Base-by-base conservation (phyloP, 2,113 vertebrate genomes). In the Drymodes brunneopygia region DNA sequence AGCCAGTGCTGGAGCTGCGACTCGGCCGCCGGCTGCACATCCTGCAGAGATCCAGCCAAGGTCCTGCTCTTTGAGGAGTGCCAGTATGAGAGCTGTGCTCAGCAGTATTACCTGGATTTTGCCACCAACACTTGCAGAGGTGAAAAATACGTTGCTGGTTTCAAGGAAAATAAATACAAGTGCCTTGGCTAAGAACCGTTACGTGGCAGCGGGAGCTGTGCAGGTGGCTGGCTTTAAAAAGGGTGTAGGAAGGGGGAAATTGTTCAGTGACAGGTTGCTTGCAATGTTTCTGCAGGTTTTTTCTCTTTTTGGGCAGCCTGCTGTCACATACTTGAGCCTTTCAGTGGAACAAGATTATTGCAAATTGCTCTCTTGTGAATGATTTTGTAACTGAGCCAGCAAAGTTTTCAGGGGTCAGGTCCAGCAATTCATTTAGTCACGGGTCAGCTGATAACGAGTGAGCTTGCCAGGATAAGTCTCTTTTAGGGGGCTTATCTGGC, bases 11-110 rank as follows among this genome's bases (percentile, higher is more conserved):
- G 98, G 95, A 98, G 97, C 56, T 99, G 99, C 27, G 97, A 98
- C 57, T 97, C 94, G 7, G 92, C 95, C 1, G 62, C 97, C 2
- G 40, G 97, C 64, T 99, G 99, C 35, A 98, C 98, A 0, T 98
- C 99, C 6, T 99, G 99, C 97, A 98, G 97, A 35, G 98, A 99
- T 70, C 98, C 98, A 6, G 83, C 94, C 44, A 99, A 98, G 88
- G 99, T 99, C 48, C 98, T 99, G 88, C 97, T 99, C 70, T 99
- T 99, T 11, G 99, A 99, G 16, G 99, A 99, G 29, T 99, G 99
- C 90, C 99, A 98, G 86, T 97, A 99, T 2, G 98, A 99, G 93
- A 98, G 81, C 97, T 99, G 99, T 24, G 98, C 99, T 50, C 99
- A 98, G 22, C 99, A 99, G 96, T 99, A 99, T 77, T 99, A 99